These are phyloP conservation scores for Suricata suricatta DNA, from an alignment of 2,113 vertebrate species.

Conservation along the genomic window DNA sequence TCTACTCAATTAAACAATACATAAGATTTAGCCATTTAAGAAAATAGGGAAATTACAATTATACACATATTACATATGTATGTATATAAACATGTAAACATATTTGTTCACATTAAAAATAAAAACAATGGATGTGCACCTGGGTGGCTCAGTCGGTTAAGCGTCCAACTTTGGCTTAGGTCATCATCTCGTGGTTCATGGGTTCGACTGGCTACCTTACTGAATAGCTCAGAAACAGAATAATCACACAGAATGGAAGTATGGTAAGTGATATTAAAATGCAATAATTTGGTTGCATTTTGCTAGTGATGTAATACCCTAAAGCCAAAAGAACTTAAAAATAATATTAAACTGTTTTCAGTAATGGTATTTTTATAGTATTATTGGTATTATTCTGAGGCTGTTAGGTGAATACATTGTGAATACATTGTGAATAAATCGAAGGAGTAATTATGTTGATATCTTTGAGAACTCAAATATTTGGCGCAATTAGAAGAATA, in stretches of 20 bases:
- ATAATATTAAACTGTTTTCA: neutral
- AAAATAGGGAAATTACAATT: neutral
- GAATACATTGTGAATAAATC: conserved; percentile 5
- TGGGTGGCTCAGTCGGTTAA: too few species aligned
- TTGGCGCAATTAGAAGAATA: neutral
- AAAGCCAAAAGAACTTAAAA: neutral
- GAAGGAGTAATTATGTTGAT: neutral
- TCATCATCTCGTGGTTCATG: too few species aligned
- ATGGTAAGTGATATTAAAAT: neutral
- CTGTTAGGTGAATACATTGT: neutral
- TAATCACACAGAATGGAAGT: neutral
- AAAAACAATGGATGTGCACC: neutral
- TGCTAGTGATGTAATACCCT: neutral
- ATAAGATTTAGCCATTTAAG: neutral
- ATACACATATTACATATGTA: neutral
- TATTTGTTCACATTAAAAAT: neutral
- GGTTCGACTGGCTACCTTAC: neutral
- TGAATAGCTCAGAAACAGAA: neutral
- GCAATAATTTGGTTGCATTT: neutral
- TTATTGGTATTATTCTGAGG: neutral
- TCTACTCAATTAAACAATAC: neutral
- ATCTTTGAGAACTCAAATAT: neutral
- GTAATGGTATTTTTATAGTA: neutral
- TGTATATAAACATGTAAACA: neutral
- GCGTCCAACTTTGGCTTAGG: too few species aligned